Conservation (phyloP, 2,113 vertebrate species). For the Chaetodon auriga region DNA sequence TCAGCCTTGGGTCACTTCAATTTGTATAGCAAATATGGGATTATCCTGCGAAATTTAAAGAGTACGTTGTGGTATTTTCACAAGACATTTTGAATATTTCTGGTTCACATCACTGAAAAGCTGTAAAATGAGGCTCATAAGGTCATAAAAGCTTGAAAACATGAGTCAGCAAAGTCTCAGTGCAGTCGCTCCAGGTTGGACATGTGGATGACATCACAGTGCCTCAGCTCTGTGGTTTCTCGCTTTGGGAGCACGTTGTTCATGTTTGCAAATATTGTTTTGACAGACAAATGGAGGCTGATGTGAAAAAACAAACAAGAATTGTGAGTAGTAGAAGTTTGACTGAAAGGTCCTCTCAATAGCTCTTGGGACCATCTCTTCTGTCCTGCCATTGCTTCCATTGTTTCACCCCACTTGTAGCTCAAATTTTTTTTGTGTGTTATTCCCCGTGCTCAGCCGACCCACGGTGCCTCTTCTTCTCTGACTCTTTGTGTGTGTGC, state of each 20-base stretch:
- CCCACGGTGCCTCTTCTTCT: slow-evolving; percentile 8
- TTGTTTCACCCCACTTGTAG: slow-evolving; percentile 33
- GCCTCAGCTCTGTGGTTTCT: slow-evolving; percentile 15
- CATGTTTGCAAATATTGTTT: slow-evolving; percentile 52
- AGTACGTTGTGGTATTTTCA: neutral
- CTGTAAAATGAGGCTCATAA: neutral
- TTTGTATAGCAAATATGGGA: neutral
- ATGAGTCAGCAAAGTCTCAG: slow-evolving; percentile 10
- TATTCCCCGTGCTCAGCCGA: slow-evolving; percentile 34
- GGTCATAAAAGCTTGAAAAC: neutral
- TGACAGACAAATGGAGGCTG: slow-evolving; percentile 34
- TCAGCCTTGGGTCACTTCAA: neutral
- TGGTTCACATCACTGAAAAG: neutral
- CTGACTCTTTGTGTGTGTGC: slow-evolving; percentile 25
- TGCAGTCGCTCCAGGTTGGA: neutral
- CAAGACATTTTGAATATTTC: neutral
- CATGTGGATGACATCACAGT: slow-evolving; percentile 10
- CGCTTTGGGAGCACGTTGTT: slow-evolving; percentile 4
- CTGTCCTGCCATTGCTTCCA: slow-evolving; percentile 48
- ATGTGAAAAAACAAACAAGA: neutral
- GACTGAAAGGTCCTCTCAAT: neutral
- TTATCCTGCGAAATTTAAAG: neutral
- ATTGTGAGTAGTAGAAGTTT: neutral
- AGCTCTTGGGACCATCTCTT: neutral
- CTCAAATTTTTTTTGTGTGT: slow-evolving; percentile 30